Conservation (phyloP, 2,888 invertebrate species). For the Cerastis leucographa region DNA sequence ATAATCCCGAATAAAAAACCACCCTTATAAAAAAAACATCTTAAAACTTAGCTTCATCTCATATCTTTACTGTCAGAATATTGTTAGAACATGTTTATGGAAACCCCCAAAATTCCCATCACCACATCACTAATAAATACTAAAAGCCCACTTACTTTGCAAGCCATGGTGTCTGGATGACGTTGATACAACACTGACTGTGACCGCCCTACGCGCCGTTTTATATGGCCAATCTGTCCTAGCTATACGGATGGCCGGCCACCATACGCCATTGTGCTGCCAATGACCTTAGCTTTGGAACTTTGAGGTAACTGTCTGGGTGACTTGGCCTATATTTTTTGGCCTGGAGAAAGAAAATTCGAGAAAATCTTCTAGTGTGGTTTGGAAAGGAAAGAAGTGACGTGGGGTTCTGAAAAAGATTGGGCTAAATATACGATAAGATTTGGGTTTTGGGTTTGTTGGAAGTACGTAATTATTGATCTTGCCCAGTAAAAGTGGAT, state of each 20-base stretch:
- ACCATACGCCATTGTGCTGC: slow-evolving; percentile 75
- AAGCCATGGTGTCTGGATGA: slow-evolving; percentile 66
- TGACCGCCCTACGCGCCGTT: slow-evolving; percentile 66
- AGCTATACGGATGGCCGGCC: slow-evolving; percentile 83
- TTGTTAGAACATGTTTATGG: not conserved
- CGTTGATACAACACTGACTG: slow-evolving; percentile 56
- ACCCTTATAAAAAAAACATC: slow-evolving; percentile 7
- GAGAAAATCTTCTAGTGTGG: not conserved
- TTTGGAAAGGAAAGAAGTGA: not conserved
- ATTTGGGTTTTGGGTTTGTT: not conserved
- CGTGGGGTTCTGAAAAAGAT: rapidly evolving
- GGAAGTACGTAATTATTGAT: not conserved
- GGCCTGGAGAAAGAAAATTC: not conserved
- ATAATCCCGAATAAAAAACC: not conserved
- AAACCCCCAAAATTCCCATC: not conserved
- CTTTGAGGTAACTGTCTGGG: slow-evolving; percentile 46
- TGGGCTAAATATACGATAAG: not conserved
- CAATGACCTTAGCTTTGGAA: slow-evolving; percentile 77
- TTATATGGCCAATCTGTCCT: slow-evolving; percentile 83
- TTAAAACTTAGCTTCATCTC: not conserved
- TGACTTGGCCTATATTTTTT: slow-evolving; percentile 51
- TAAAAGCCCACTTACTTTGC: slow-evolving; percentile 64
- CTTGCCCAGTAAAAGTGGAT: not conserved
- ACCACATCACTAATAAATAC: slow-evolving; percentile 13
- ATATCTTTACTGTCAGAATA: not conserved